Percentiles rank a stretch among this genome's conserved stretches.
These are phyloP conservation scores for Oligia fasciuncula DNA, from an alignment of 2,888 invertebrate species.

Conservation along the genomic window DNA sequence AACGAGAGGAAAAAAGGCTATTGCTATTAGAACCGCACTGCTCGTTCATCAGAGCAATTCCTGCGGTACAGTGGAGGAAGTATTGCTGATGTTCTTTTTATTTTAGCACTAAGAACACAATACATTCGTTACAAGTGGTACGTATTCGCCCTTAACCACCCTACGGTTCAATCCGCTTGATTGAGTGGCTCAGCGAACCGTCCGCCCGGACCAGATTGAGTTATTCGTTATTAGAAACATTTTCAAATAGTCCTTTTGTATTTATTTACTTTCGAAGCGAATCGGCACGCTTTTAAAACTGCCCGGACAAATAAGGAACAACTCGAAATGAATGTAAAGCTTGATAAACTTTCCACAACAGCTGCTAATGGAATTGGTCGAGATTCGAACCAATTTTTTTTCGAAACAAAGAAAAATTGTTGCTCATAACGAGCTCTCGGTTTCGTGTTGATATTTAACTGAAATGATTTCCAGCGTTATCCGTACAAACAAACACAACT, in stretches of 20 bases:
- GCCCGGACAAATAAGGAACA: slow-evolving; percentile 68
- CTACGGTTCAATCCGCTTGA: slow-evolving; percentile 79
- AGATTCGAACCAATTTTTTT: slow-evolving; percentile 71
- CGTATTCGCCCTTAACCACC: slow-evolving; percentile 73
- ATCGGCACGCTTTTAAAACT: slow-evolving; percentile 70
- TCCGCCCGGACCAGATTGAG: slow-evolving; percentile 68
- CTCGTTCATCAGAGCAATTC: slow-evolving; percentile 86
- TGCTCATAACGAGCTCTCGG: slow-evolving; percentile 60
- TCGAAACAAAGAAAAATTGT: slow-evolving; percentile 71
- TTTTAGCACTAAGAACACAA: slow-evolving; percentile 84
- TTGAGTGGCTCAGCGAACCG: slow-evolving; percentile 77
- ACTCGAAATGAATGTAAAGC: slow-evolving; percentile 75
- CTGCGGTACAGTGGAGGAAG: slow-evolving; percentile 79
- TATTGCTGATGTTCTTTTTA: slow-evolving; percentile 82
- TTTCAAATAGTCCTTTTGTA: slow-evolving; percentile 68
- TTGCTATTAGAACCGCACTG: slow-evolving; percentile 84
- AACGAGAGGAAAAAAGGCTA: slow-evolving; percentile 77
- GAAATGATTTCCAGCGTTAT: slow-evolving; percentile 56
- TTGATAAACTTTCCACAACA: slow-evolving; percentile 75
- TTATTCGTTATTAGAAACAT: slow-evolving; percentile 72
- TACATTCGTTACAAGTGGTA: slow-evolving; percentile 84
- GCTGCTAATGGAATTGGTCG: slow-evolving; percentile 78
- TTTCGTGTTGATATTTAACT: slow-evolving; percentile 57
- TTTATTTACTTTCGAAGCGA: slow-evolving; percentile 64
- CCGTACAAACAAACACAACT: slow-evolving; percentile 38